Base-by-base conservation (phyloP, 2,888 invertebrate genomes). In the Drosophila aldrichi region DNA sequence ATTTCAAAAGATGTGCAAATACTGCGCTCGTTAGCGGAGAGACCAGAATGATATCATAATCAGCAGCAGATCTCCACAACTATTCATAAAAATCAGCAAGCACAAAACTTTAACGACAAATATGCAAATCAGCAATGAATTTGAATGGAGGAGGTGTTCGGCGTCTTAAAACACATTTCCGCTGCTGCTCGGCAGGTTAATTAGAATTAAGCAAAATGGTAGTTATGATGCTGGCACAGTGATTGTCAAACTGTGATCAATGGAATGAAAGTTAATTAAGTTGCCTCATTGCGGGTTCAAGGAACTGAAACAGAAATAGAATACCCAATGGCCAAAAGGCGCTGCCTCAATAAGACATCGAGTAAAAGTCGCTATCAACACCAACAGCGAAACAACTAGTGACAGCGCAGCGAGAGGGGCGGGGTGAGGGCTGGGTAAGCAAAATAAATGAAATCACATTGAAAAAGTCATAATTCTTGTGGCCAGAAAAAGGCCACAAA, bases 361-460 rank as follows among this genome's bases (percentile, higher is more conserved):
- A 79, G 81, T 82, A 85, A 84, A 76, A 84, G 85, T 84, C 82
- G 73, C 70, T 71, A 80, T 87, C 88, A 84, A 85, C 88, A 88
- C 84, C 88, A 85, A 84, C 84, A 65, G 84, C 82, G 84, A 65
- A 40, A 18, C 71, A 62, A 70, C 56, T 56, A 14, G 57, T 67
- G 57, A 57, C 22, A 38, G 54, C 34, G 6, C 16, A 20, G 38
- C 1, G 2, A 10, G 29, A 5, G 62, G 20, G 25, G 22, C 36
- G 43, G 25, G n/a, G 6, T 20, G 32, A 48, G 56, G 8, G 34
- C 36, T 14, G 22, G 62, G 62, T 51, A 57, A 54, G 70, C 70
- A 74, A 78, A 86, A 88, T 85, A 88, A 85, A 86, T 86, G 84
- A 86, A 83, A 83, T 81, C 87, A 86, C 77, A 86, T 81, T 74